A percentile compares a stretch with the other conserved stretches of the same genome.
phyloP scores from a whole-genome alignment of 2,888 invertebrate species.

The Epiblema foenella region DNA sequence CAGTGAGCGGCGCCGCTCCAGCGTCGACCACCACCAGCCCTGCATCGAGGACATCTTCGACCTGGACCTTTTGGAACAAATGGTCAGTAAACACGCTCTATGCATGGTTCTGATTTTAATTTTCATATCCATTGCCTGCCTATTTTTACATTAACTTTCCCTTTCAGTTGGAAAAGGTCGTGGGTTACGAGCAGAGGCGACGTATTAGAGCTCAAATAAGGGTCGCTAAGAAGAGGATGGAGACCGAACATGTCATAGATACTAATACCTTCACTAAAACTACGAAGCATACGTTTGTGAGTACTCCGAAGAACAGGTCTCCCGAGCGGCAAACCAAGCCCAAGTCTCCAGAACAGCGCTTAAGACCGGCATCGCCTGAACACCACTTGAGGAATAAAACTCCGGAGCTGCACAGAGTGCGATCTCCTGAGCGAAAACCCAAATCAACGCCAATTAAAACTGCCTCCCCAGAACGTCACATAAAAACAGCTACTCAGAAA shows the following conservation, averaged over 20 bases:
- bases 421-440: conserved; percentile 57
- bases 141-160: conserved; percentile 54
- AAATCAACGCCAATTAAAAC: conserved; percentile 56
- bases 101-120: conserved; percentile 54
- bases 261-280: conserved; percentile 58
- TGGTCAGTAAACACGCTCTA: conserved; percentile 81
- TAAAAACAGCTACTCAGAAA: conserved; percentile 54
- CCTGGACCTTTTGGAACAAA: conserved; percentile 88
- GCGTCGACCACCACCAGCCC: conserved; percentile 78
- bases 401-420: conserved; percentile 41
- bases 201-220: conserved; percentile 91
- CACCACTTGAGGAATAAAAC: conserved; percentile 50
- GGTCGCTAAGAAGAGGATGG: conserved; percentile 87
- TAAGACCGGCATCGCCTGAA: conserved; percentile 58
- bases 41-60: conserved; percentile 91
- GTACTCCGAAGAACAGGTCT: conserved; percentile 54
- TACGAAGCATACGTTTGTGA: conserved; percentile 57
- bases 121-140: conserved; percentile 49
- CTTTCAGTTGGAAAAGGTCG: conserved; percentile 89
- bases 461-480: conserved; percentile 61
- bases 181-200: conserved; percentile 90
- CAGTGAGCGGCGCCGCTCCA: conserved; percentile 76
- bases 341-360: conserved; percentile 35
- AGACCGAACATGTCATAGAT: conserved; percentile 59
- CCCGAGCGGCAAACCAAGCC: conserved; percentile 48